These are phyloP conservation scores for Nesometra sesokonis DNA, from an alignment of 35 echinoderm and acorn worm species.

Conservation along the genomic window DNA sequence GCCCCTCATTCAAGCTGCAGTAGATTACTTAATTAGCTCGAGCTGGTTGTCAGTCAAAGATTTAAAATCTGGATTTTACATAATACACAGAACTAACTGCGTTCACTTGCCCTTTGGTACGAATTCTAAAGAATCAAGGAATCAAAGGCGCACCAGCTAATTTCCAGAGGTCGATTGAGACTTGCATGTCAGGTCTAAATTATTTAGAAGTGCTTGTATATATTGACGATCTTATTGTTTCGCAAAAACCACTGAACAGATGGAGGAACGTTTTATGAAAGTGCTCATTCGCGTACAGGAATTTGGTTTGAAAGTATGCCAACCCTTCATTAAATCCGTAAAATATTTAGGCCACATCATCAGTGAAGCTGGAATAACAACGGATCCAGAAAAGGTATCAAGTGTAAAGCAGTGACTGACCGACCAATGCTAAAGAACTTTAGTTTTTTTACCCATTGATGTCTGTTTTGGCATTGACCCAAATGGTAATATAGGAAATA, in stretches of 20 bases:
- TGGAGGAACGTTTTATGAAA: background rate
- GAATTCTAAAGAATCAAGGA: constrained; percentile 25
- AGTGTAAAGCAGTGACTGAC: background rate
- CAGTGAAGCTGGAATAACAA: constrained; percentile 3
- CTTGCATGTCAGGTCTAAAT: background rate
- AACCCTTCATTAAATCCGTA: background rate
- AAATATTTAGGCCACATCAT: constrained; percentile 32
- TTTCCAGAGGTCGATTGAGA: constrained; percentile 5
- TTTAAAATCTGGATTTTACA: too few relatives aligned
- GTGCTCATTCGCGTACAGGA: constrained; percentile 33
- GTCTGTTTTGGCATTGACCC: constrained; percentile 29
- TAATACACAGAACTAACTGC: constrained; percentile 68
- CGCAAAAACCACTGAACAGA: background rate
- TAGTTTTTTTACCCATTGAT: constrained; percentile 42
- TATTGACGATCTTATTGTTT: constrained; percentile 10
- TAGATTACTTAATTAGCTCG: constrained; percentile 32
- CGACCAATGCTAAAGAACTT: constrained; percentile 27
- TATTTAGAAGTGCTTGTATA: constrained; percentile 4
- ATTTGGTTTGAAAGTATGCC: constrained; percentile 18
- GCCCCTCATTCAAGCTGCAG: constrained; percentile 40
- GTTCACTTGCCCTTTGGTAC: constrained; percentile 21
- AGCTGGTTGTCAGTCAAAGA: constrained; percentile 69
- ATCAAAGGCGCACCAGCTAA: background rate
- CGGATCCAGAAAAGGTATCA: constrained; percentile 6
- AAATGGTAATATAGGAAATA: constrained; percentile 22